A percentile compares a stretch with the other conserved stretches of the same genome.
Evolutionary conservation across 2,113 vertebrate genomes (phyloP).

Genomic region (Labeo rohita): DNA sequence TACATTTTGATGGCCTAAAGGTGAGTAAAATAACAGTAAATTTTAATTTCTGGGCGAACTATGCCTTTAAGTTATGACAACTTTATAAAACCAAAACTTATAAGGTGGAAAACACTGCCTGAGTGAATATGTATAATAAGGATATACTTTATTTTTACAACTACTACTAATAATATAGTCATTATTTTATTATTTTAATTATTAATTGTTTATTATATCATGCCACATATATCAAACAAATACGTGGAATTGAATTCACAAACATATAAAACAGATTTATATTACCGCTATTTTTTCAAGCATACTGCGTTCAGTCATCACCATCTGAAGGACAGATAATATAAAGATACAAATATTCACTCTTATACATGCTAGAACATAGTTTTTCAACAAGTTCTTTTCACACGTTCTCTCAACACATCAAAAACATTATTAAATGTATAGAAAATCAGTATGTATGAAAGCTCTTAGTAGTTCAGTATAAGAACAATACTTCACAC

Average conservation of each 20-base stretch:
- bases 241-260: background rate
- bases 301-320: background rate
- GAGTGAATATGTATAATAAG: background rate
- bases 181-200: background rate
- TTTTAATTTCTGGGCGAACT: too few species aligned
- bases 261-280: background rate
- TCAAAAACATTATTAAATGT: background rate
- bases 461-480: background rate
- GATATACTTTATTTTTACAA: too few species aligned
- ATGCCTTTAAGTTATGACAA: too few species aligned
- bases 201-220: background rate
- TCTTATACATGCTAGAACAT: background rate
- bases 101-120: background rate
- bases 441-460: background rate
- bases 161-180: background rate
- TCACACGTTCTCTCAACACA: background rate
- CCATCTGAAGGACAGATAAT: background rate
- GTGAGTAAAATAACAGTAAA: too few species aligned
- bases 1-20: too few species aligned
- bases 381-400: background rate
- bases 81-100: too few species aligned
- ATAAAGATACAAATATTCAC: background rate
- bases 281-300: background rate
- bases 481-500: conserved; percentile 20
- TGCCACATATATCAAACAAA: background rate